phyloP scores from a whole-genome alignment of 2,113 vertebrate species.

The Tragelaphus imberbis region DNA sequence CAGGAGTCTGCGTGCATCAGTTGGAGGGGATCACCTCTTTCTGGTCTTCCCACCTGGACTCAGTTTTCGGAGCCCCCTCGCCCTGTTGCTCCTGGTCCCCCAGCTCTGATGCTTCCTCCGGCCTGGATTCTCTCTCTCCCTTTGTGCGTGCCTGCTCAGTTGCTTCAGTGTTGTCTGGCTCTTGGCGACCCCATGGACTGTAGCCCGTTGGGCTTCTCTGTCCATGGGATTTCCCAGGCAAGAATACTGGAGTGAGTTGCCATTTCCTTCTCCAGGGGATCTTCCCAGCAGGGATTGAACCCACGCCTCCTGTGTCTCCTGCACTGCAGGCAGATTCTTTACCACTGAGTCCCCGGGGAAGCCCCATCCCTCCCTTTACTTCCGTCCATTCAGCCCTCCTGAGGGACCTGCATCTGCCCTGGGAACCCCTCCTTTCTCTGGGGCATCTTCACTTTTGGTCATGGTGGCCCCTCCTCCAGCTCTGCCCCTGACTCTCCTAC shows the following conservation, averaged over 20 bases:
- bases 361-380: not conserved
- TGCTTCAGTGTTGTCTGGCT: not conserved
- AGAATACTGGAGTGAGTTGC: not conserved
- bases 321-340: not conserved
- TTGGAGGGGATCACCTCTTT: not conserved
- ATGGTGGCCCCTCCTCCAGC: not conserved
- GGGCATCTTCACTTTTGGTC: not conserved
- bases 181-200: not conserved
- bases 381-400: accelerated
- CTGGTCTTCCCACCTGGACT: not conserved
- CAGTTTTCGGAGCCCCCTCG: not conserved
- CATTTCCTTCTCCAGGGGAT: not conserved
- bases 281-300: not conserved
- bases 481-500: not conserved
- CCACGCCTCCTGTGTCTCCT: not conserved
- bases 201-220: not conserved
- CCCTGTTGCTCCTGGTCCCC: not conserved
- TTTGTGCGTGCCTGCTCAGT: not conserved
- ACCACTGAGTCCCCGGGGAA: not conserved
- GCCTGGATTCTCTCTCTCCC: not conserved
- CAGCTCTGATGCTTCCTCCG: not conserved
- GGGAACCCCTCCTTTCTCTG: not conserved
- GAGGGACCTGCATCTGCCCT: not conserved
- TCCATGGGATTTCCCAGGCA: not conserved
- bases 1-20: too few relatives aligned